Conservation (phyloP, 2,888 invertebrate genomes). For the Acronicta psi region DNA sequence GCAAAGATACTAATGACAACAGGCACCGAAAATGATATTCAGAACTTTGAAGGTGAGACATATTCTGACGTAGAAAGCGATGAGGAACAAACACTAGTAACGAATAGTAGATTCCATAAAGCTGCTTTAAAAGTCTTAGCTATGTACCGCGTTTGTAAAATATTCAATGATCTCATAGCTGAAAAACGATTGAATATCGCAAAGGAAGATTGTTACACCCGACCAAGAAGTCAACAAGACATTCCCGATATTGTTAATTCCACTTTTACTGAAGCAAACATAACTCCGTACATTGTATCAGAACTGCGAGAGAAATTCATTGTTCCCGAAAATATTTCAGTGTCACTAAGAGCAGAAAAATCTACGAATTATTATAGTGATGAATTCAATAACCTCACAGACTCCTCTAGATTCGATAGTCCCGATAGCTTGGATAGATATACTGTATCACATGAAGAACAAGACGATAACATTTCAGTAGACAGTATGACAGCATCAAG, state of each 20-base stretch:
- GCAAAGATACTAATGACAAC: constrained; percentile 78
- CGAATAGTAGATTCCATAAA: constrained; percentile 67
- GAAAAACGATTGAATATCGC: constrained; percentile 53
- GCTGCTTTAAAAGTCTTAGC: constrained; percentile 71
- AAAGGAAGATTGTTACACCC: constrained; percentile 47
- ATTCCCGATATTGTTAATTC: constrained; percentile 86
- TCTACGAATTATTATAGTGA: constrained; percentile 48
- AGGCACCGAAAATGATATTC: constrained; percentile 58
- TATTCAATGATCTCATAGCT: constrained; percentile 62
- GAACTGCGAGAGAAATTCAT: constrained; percentile 75
- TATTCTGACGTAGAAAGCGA: constrained; percentile 32
- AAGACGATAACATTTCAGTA: constrained; percentile 66
- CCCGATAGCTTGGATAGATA: constrained; percentile 64
- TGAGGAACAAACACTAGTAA: constrained; percentile 19
- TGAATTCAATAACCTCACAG: constrained; percentile 28
- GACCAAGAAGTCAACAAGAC: constrained; percentile 65
- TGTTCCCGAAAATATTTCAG: constrained; percentile 79
- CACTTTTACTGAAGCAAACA: constrained; percentile 72
- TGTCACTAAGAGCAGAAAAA: constrained; percentile 77
- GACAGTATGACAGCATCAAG: constrained; percentile 65
- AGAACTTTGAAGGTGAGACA: constrained; percentile 50
- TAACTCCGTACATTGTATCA: constrained; percentile 64
- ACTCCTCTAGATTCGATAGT: constrained; percentile 44
- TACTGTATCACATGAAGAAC: constrained; percentile 59
- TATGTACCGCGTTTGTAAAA: constrained; percentile 77